A percentile compares a stretch with the other conserved stretches of the same genome.
Evolutionary conservation across 2,888 invertebrate genomes (phyloP).

Genomic region (Itoplectis maculator): DNA sequence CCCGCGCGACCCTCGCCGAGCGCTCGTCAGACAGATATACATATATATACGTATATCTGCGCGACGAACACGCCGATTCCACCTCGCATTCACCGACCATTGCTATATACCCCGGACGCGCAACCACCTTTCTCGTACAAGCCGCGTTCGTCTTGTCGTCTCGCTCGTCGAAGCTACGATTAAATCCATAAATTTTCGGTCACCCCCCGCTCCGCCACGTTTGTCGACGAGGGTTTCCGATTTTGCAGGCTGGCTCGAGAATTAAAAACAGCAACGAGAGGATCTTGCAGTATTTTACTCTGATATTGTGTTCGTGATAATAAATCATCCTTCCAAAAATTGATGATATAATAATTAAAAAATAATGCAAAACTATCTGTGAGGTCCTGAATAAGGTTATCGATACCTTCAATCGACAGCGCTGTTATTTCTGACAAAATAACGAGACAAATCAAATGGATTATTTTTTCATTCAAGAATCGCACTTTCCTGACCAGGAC

Average conservation of each 20-base stretch:
- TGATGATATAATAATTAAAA: neutral
- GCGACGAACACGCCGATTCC: slow-evolving; percentile 66
- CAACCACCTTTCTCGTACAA: slow-evolving; percentile 57
- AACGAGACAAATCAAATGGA: neutral
- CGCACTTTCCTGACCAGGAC: neutral
- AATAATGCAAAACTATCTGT: neutral
- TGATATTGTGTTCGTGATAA: too few species aligned
- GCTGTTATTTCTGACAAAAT: neutral
- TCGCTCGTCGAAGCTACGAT: slow-evolving; percentile 47
- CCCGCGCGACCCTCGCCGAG: slow-evolving; percentile 39
- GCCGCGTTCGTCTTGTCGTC: slow-evolving; percentile 51
- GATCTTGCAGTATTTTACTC: neutral
- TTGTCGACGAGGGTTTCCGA: neutral
- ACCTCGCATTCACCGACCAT: slow-evolving; percentile 59
- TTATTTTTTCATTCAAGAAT: neutral
- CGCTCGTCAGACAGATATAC: slow-evolving; percentile 42
- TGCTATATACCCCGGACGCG: neutral
- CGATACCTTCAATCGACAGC: neutral
- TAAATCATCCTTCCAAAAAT: neutral
- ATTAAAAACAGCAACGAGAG: neutral
- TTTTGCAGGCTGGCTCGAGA: neutral
- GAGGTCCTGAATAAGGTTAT: neutral
- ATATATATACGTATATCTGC: too few species aligned
- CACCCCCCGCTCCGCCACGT: neutral
- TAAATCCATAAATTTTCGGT: slow-evolving; percentile 59